Base-by-base conservation (phyloP, 2,113 vertebrate genomes). In the Anhinga anhinga region DNA sequence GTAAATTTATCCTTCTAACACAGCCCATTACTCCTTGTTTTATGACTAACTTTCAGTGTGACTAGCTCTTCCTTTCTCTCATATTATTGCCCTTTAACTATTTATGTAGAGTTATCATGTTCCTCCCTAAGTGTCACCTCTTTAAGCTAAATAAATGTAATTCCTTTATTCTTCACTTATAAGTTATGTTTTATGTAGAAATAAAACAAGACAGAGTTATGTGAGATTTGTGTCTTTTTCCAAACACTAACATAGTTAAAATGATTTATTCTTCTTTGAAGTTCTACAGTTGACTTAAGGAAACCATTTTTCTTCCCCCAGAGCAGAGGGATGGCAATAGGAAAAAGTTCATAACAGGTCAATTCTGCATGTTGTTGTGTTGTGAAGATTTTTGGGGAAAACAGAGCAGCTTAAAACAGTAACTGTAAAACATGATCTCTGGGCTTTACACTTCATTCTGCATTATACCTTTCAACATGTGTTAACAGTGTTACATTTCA, bases 61-160 rank as follows among this genome's bases (percentile, higher is more conserved):
- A 85, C 26, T 84, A 84, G 58, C 10, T 89, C 44, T 87, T 88
- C 8, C 2, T 90, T 86, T 91, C 29, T 85, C 5, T 81, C 58
- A 52, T 34, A 10, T 76, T 95, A 92, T 32, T 76, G 32, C 16
- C 18, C 5, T 61, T 93, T 90, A 91, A 49, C 13, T 94, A 52
- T 92, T 84, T 87, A 58, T 84, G 18, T 52, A 56, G 6, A 38
- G 9, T 90, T 96, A 72, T 59, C 53, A 11, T 66, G 36, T 88
- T 96, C 92, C 10, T 81, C 15, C 22, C 9, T n/a, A 71, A 49
- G 3, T 59, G 56, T 77, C 73, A 79, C 11, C 44, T 67, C 47
- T 93, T 94, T 81, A 86, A 76, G 5, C 27, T 86, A 86, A 93
- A 67, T 56, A 77, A 92, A 88, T 58, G 8, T n/a, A 92, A 93